Base-by-base conservation (phyloP, 64 coral and sea anemone genomes). In the Catalaphyllia jardinei region DNA sequence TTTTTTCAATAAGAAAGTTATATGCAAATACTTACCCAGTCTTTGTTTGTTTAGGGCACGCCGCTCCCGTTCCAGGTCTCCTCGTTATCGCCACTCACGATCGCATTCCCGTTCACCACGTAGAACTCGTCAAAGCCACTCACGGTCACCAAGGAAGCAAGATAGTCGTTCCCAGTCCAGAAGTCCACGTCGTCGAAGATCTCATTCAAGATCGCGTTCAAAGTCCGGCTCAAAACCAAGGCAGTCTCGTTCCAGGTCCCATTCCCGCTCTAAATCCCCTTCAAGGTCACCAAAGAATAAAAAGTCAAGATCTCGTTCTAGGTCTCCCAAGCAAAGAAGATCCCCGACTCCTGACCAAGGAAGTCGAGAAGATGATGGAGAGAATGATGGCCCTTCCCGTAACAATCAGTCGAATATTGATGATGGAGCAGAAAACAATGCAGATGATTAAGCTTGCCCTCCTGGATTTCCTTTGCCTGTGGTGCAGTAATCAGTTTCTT, bases 261-360 rank as follows among this genome's bases (percentile, higher is more conserved):
- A 72, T 22, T 50, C 78, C 77, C 84, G 92, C 18, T 89, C 95
- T 24, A 89, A 86, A 31, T 52, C 78, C 67, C 84, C 73, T 30
- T 89, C 94, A 29, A 86, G 87, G 19, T 98, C 95, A 3, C 95
- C 95, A 57, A 38, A 28, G 29, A 81, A 90, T 67, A 61, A 71
- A 72, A 89, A 59, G 18, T 97, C 95, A 16, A 94, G 92, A 79
- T 98, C 92, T 62, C 95, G 65, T 10, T 96, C 94, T 51, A 62
- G 52, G 67, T 95, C 93, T 35, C 93, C 93, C 25, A 51, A 57
- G 35, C 83, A 91, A 73, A 86, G 87, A 4, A 75, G 49, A 29
- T 96, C 94, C 4, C 29, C 22, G 16, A 86, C 87, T 74, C 87
- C 94, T 29, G 78, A 71, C 27, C 88, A 71, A 69, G 72, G 69